Evolutionary conservation across 92 coral and sea anemone species (phyloP).

Genomic region (Heliopora coerulea): DNA sequence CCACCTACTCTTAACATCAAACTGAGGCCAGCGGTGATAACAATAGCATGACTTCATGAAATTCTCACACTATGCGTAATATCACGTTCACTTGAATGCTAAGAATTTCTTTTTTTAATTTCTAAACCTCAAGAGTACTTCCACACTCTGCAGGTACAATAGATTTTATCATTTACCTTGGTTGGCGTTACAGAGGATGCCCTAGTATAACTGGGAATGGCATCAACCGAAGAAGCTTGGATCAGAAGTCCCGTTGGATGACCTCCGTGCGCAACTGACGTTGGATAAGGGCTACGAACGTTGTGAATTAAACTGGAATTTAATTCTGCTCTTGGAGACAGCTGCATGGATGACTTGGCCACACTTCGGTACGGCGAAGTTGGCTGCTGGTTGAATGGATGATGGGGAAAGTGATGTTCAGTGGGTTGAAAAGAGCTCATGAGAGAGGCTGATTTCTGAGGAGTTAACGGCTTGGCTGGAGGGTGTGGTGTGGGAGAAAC

Average conservation of each 20-base stretch:
- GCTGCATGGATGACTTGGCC: neutral
- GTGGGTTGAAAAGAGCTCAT: constrained; percentile 27
- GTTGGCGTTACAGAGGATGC: neutral
- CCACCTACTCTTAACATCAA: too few relatives aligned
- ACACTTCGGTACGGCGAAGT: neutral
- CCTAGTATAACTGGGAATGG: neutral
- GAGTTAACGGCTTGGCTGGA: neutral
- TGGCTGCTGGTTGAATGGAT: constrained; percentile 14
- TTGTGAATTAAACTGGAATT: constrained; percentile 4
- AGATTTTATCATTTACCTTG: too few relatives aligned
- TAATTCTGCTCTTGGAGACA: neutral
- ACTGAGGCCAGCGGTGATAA: too few relatives aligned
- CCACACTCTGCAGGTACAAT: too few relatives aligned
- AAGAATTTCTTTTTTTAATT: too few relatives aligned
- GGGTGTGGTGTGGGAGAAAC: constrained; percentile 13
- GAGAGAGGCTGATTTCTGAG: constrained; percentile 13
- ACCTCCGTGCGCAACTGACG: neutral
- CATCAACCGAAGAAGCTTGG: constrained; percentile 10
- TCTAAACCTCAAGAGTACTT: too few relatives aligned
- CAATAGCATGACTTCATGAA: too few relatives aligned
- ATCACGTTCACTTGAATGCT: too few relatives aligned
- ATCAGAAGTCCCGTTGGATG: constrained; percentile 26
- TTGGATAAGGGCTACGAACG: neutral
- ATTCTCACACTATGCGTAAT: too few relatives aligned
- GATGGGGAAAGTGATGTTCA: neutral